Base-by-base conservation (phyloP, 37 sponge, comb jelly and placozoan genomes). In the Eunapius fragilis region DNA sequence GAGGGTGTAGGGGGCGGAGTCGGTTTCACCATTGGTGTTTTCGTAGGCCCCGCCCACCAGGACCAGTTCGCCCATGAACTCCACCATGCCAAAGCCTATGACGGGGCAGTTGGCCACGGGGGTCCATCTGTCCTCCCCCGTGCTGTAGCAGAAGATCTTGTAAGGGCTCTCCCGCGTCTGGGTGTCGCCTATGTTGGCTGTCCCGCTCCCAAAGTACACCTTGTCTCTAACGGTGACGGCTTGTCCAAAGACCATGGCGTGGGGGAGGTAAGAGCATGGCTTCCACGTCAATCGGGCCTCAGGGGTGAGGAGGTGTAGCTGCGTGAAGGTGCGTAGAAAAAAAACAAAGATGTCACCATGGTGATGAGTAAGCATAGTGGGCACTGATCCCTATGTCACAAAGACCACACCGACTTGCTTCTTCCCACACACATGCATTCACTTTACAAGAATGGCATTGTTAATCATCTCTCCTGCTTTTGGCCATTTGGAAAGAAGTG, bases 41-140 rank as follows among this genome's bases (percentile, higher is more conserved):
- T 81, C 87, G 50, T 87, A 87, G 35, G 81, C 87, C 30, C 87
- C 87, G 33, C 87, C 87, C 75, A 87, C 87, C 67, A 87, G 81
- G 0, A 81, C 76, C 30, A 87, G 75, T 35, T 75, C 38, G 24
- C 76, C 75, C 67, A 72, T 48, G 36, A 67, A 87, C 73, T 67
- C 68, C 25, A 67, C 68, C 87, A 87, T 87, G 0, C 87, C 87
- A 68, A 87, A 87, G 14, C 87, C 87, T 28, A 80, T 73, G 26
- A 87, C 87, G 25, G 87, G 87, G 67, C 87, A 87, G 22, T 50
- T 25, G 48, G 69, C 32, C 35, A 87, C 37, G 2, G 87, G 75
- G 31, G 47, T 69, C 87, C 87, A 87, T 30, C 58, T 74, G 45
- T 87, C 87, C 12, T 35, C 22, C 0, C 38, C 34, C 27, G 69